phyloP scores from a whole-genome alignment of 2,113 vertebrate species.

The Tachysurus fulvidraco region DNA sequence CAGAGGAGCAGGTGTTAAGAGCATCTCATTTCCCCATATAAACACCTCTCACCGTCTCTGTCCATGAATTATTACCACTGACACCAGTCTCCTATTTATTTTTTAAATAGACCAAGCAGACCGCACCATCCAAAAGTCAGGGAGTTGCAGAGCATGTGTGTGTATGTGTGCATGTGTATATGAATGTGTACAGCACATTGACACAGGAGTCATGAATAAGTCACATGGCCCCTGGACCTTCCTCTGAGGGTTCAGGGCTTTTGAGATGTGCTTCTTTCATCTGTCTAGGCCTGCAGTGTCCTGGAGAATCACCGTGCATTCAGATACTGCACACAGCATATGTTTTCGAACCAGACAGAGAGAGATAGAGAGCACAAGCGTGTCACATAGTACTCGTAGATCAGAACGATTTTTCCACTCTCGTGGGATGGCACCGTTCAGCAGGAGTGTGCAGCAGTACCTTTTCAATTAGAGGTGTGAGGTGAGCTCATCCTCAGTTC shows the following conservation, averaged over 20 bases:
- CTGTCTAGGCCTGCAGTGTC: constrained; percentile 66
- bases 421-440: constrained; percentile 46
- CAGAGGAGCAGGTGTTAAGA: constrained; percentile 66
- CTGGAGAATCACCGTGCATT: constrained; percentile 62
- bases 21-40: constrained; percentile 70
- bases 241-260: constrained; percentile 68
- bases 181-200: constrained; percentile 45
- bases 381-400: constrained; percentile 20
- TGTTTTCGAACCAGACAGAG: constrained; percentile 36
- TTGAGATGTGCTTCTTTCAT: constrained; percentile 71
- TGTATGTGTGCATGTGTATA: not conserved
- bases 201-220: constrained; percentile 75
- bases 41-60: constrained; percentile 63
- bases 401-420: constrained; percentile 7
- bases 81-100: constrained; percentile 72
- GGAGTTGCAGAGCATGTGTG: constrained; percentile 29
- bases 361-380: constrained; percentile 9
- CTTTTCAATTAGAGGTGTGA: constrained; percentile 59
- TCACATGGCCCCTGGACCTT: constrained; percentile 72
- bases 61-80: constrained; percentile 75
- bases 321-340: constrained; percentile 56
- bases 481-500: constrained; percentile 62
- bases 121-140: constrained; percentile 61
- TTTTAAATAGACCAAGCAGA: constrained; percentile 72
- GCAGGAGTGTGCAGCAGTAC: constrained; percentile 44